Conservation (phyloP, 2,888 invertebrate species). For the Eupithecia inturbata region DNA sequence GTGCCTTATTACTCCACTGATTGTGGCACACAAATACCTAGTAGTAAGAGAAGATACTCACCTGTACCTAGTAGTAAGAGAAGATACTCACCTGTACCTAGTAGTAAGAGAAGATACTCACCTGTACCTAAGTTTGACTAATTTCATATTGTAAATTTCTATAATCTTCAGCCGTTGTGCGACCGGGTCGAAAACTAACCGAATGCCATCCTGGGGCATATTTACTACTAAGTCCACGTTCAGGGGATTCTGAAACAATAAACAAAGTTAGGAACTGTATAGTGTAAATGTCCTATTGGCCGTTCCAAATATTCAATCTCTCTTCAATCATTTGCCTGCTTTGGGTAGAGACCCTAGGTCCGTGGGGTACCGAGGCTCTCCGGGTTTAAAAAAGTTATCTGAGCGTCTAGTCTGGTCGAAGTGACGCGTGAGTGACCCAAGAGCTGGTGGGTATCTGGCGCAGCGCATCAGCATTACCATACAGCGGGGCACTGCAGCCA, state of each 20-base stretch:
- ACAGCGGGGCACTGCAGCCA: too few relatives aligned
- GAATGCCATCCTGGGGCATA: slow-evolving; percentile 97
- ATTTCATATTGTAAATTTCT: slow-evolving; percentile 98
- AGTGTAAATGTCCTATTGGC: too few relatives aligned
- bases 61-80: neutral
- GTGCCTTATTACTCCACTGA: neutral
- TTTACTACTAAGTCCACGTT: slow-evolving; percentile 98
- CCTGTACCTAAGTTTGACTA: slow-evolving; percentile 98
- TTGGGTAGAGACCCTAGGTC: too few relatives aligned
- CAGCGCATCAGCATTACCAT: too few relatives aligned
- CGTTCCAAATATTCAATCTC: too few relatives aligned
- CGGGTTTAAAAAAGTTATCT: too few relatives aligned
- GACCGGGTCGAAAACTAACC: slow-evolving; percentile 97
- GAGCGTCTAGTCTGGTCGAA: too few relatives aligned
- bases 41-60: too few relatives aligned
- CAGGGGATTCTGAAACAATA: slow-evolving; percentile 92
- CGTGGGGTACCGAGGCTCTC: too few relatives aligned
- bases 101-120: slow-evolving; percentile 75
- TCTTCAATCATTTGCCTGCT: too few relatives aligned
- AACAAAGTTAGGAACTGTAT: slow-evolving; percentile 14
- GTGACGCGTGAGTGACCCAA: too few relatives aligned
- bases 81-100: neutral
- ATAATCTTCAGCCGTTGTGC: slow-evolving; percentile 98
- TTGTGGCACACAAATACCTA: neutral
- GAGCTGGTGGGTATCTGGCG: too few relatives aligned